phyloP scores from a whole-genome alignment of 2,888 invertebrate genomes.

The Boloria euphrosyne region DNA sequence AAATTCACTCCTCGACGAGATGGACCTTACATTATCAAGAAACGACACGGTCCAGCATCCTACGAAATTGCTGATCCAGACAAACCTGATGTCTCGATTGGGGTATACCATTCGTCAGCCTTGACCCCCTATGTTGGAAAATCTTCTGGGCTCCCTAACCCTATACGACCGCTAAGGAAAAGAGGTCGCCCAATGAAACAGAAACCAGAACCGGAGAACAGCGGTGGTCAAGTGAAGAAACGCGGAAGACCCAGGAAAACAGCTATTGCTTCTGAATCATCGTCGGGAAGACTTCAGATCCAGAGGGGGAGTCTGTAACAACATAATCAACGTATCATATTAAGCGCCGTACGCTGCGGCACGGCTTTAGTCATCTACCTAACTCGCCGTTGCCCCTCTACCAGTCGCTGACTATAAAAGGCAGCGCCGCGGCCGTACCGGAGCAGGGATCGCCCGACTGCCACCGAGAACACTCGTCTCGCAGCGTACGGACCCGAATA shows the following conservation, averaged over 20 bases:
- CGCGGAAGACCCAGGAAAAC: background rate
- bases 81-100: constrained; percentile 16
- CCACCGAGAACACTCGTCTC: too few relatives aligned
- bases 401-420: too few relatives aligned
- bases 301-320: background rate
- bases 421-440: too few relatives aligned
- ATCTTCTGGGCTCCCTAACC: background rate
- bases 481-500: too few relatives aligned
- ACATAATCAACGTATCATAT: too few relatives aligned
- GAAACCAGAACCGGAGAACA: background rate
- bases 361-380: too few relatives aligned
- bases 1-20: background rate
- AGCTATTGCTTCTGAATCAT: background rate
- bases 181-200: background rate
- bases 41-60: background rate
- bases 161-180: background rate
- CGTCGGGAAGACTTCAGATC: background rate
- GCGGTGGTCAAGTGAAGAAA: background rate
- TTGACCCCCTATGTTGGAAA: background rate
- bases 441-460: background rate
- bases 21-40: background rate
- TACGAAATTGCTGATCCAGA: background rate
- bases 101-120: background rate
- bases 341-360: too few relatives aligned
- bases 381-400: too few relatives aligned